phyloP scores from a whole-genome alignment of 2,113 vertebrate genomes.

The Hydrolagus affinis region DNA sequence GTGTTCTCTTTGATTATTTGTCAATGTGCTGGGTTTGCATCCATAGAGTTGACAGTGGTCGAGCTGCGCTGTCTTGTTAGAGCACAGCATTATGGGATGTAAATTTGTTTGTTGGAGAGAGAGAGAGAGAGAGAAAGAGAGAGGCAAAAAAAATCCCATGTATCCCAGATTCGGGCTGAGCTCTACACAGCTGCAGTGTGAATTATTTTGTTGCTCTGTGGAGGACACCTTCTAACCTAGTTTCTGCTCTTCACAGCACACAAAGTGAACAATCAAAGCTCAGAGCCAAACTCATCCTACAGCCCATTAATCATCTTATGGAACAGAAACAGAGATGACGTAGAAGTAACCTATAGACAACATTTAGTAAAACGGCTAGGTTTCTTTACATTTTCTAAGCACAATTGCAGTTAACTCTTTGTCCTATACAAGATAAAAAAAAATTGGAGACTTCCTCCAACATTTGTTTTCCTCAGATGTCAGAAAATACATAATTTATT shows the following conservation, averaged over 20 bases:
- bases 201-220: background rate
- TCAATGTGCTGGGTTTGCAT: background rate
- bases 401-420: background rate
- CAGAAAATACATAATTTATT: background rate
- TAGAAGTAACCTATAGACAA: background rate
- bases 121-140: background rate
- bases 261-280: constrained; percentile 15
- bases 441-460: too few relatives aligned
- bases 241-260: background rate
- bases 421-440: too few relatives aligned
- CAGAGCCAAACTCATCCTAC: background rate
- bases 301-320: background rate
- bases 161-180: background rate
- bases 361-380: background rate
- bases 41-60: background rate
- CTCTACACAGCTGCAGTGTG: background rate
- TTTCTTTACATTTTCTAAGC: background rate
- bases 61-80: background rate
- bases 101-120: background rate
- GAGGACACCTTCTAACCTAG: background rate
- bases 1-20: background rate
- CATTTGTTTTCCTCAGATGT: background rate
- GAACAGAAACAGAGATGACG: background rate
- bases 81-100: background rate
- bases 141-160: background rate